Evolutionary conservation across 2,113 vertebrate genomes (phyloP), one percentile per base, ranked within the genome.

Genomic region (Orcinus orca): DNA sequence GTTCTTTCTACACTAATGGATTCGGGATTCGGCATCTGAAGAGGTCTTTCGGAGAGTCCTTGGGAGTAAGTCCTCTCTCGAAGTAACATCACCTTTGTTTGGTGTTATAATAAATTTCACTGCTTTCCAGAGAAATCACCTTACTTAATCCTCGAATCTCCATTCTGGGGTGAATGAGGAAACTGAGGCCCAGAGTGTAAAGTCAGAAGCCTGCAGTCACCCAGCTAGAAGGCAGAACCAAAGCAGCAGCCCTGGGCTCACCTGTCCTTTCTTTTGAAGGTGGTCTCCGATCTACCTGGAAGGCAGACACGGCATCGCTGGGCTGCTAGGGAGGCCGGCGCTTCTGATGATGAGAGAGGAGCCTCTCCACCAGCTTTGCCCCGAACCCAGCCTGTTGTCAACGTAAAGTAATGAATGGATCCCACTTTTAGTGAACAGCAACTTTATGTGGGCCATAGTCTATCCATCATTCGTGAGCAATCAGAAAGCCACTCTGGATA

Each of bases 141-240:
- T 25, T 47, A 13, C 18, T 36, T 29, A 70, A 25, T 33, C 14
- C 60, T 44, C 65, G n/a, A 23, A 14, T 36, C 36, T 26, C 53
- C 55, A 5, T 23, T 62, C 38, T 31, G 38, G 5, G 9, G n/a
- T 29, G 44, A 65, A 29, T 0, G 23, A 88, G 36, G 55, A 74
- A 25, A 23, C 0, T 10, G 71, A 71, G 29, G 29, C 62, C 41
- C 41, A 44, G 68, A 79, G 77, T 8, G 26, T 12, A 12, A 20
- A 14, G 3, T 0, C 21, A 25, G 41, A 47, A 60, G 23, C 36
- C 83, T 15, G 3, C 3, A 6, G 79, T 11, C 5, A 1, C 36
- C 36, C 1, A 2, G 77, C 5, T 0, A 1, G 62, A 29, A 15
- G 71, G 84, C 1, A 17, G 36, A 0, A 4, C 17, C 1, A 1